Evolutionary conservation across 1,140 invertebrate genomes (phyloP).

Genomic region (Oncopodura yosiiana): DNA sequence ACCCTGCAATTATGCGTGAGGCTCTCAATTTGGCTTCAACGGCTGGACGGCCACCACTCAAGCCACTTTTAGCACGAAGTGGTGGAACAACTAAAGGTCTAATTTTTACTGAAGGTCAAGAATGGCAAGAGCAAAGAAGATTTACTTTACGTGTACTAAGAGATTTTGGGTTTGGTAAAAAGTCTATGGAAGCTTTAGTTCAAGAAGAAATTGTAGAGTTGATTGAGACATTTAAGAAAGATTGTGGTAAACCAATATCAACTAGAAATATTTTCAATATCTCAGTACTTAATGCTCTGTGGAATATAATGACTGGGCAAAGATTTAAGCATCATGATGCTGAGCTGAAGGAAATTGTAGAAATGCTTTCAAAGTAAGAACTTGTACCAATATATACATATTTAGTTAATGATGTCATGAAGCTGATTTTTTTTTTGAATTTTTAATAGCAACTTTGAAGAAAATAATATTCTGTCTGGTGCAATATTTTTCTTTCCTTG

Average conservation of each 20-base stretch:
- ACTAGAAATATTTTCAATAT: neutral
- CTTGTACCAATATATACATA: neutral
- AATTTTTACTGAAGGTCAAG: conserved; percentile 21
- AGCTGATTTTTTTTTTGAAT: too few relatives aligned
- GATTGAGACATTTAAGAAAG: neutral
- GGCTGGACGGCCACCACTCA: too few relatives aligned
- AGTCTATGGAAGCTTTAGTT: conserved; percentile 14
- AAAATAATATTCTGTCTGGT: too few relatives aligned
- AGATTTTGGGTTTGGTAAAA: conserved; percentile 26
- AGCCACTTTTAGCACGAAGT: too few relatives aligned
- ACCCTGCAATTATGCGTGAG: too few relatives aligned
- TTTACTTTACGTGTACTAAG: conserved; percentile 18
- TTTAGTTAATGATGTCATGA: neutral
- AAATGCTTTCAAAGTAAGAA: neutral
- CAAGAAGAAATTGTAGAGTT: conserved; percentile 21
- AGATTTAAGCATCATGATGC: neutral
- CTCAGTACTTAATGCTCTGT: neutral
- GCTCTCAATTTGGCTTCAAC: too few relatives aligned
- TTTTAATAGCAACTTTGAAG: too few relatives aligned
- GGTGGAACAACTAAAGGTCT: conserved; percentile 10
- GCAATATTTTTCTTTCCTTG: neutral
- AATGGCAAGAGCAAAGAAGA: conserved; percentile 22
- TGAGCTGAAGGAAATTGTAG: neutral
- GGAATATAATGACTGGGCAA: neutral
- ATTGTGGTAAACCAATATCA: neutral